Conservation (phyloP, 2,888 invertebrate species). For the Microctonus aethiopoides region DNA sequence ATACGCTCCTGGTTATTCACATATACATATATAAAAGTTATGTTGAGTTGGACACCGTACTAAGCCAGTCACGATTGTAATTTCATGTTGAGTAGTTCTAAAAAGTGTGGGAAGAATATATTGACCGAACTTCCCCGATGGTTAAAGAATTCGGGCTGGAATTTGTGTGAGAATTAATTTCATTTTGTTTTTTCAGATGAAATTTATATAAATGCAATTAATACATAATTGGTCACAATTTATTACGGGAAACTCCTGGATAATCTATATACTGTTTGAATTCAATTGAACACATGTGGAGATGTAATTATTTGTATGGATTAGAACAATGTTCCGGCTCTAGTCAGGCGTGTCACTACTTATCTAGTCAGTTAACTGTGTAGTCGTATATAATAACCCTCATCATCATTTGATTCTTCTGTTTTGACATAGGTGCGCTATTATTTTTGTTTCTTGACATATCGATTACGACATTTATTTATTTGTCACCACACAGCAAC, state of each 20-base stretch:
- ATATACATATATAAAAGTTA: not conserved
- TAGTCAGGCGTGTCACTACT: slow-evolving; percentile 8
- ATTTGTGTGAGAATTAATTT: not conserved
- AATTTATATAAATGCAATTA: too few species aligned
- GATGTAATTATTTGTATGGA: not conserved
- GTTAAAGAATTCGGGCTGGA: not conserved
- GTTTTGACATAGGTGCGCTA: not conserved
- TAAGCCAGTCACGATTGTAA: slow-evolving; percentile 17
- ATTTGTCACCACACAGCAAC: not conserved
- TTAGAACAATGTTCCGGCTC: not conserved
- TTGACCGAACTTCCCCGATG: not conserved
- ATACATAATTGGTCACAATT: not conserved
- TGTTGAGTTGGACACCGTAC: not conserved
- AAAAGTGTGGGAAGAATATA: not conserved
- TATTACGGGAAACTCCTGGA: not conserved
- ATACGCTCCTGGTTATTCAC: not conserved
- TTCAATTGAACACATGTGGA: slow-evolving; percentile 10
- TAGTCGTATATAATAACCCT: not conserved
- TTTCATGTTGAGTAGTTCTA: not conserved
- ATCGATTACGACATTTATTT: not conserved
- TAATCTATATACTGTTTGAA: not conserved
- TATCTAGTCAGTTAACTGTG: not conserved
- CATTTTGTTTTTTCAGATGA: not conserved
- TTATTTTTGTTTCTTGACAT: slow-evolving; percentile 6
- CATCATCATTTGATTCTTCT: slow-evolving; percentile 6